Percentiles rank a stretch among this genome's conserved stretches.
These are phyloP conservation scores for Notamacropus eugenii DNA, from an alignment of 2,797 vertebrate species.

Conservation along the genomic window DNA sequence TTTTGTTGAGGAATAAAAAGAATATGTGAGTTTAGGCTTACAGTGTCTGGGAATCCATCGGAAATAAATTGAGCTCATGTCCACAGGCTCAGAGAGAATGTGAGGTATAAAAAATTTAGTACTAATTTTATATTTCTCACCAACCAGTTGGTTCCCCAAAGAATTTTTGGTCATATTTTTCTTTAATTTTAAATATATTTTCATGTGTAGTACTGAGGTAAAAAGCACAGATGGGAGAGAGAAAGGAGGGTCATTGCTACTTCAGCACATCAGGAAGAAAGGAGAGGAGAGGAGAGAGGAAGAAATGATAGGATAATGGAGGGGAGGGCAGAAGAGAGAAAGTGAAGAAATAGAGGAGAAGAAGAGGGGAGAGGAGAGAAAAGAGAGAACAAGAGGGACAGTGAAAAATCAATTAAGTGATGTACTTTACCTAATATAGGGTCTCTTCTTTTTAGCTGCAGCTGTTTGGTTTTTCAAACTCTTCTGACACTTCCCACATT, in stretches of 20 bases:
- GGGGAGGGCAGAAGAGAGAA: background rate
- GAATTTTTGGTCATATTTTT: slow-evolving; percentile 67
- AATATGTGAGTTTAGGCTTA: background rate
- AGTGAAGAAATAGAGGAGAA: background rate
- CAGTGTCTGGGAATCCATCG: slow-evolving; percentile 21
- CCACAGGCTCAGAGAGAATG: slow-evolving; percentile 22
- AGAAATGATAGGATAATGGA: background rate
- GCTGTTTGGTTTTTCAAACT: slow-evolving; percentile 59
- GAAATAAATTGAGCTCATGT: slow-evolving; percentile 28
- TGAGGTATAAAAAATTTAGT: slow-evolving; percentile 54
- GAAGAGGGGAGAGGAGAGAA: background rate
- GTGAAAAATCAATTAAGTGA: slow-evolving; percentile 64
- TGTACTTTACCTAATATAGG: slow-evolving; percentile 68
- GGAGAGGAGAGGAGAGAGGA: background rate
- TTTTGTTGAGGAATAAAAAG: background rate
- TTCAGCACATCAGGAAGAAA: slow-evolving; percentile 45
- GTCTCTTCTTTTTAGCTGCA: slow-evolving; percentile 63
- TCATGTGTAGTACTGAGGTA: slow-evolving; percentile 74
- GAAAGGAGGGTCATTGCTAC: slow-evolving; percentile 70
- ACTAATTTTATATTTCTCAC: slow-evolving; percentile 48
- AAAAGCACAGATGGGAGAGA: slow-evolving; percentile 76
- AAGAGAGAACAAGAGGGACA: slow-evolving; percentile 38
- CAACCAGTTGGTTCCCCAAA: slow-evolving; percentile 28
- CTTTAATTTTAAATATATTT: slow-evolving; percentile 73
- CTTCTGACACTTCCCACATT: slow-evolving; percentile 73